phyloP scores from a whole-genome alignment of 2,113 vertebrate genomes.

The Cepphus grylle region DNA sequence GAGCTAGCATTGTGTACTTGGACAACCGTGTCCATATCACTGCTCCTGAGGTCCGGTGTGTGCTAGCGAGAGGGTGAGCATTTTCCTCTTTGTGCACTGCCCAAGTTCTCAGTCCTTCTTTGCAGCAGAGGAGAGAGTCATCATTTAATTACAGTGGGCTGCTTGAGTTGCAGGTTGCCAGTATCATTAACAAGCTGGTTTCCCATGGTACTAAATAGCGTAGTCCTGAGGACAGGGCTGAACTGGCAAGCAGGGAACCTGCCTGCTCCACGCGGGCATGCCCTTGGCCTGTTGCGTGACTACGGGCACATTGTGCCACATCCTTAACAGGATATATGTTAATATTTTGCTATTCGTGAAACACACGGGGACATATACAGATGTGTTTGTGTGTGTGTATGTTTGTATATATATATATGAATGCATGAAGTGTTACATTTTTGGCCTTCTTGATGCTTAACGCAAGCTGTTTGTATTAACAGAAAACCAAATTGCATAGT shows the following conservation, averaged over 20 bases:
- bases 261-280: not conserved
- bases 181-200: not conserved
- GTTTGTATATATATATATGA: too few species aligned
- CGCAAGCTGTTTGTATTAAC: not conserved
- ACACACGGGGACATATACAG: not conserved
- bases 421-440: not conserved
- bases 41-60: not conserved
- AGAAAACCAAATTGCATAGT: not conserved
- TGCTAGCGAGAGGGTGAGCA: not conserved
- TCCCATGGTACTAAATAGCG: rapidly evolving
- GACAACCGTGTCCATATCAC: not conserved
- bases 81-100: not conserved
- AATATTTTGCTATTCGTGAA: not conserved
- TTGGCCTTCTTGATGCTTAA: not conserved
- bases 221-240: not conserved
- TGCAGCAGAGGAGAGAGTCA: not conserved
- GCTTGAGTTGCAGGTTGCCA: not conserved
- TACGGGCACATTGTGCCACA: not conserved
- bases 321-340: not conserved
- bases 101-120: not conserved
- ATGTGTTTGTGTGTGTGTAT: not conserved
- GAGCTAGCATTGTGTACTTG: not conserved
- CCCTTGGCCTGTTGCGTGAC: not conserved
- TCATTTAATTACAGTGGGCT: not conserved
- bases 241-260: not conserved